Percentiles rank a stretch among this genome's conserved stretches.
phyloP scores from a whole-genome alignment of 1,140 invertebrate species.

The Brachionus calyciflorus region DNA sequence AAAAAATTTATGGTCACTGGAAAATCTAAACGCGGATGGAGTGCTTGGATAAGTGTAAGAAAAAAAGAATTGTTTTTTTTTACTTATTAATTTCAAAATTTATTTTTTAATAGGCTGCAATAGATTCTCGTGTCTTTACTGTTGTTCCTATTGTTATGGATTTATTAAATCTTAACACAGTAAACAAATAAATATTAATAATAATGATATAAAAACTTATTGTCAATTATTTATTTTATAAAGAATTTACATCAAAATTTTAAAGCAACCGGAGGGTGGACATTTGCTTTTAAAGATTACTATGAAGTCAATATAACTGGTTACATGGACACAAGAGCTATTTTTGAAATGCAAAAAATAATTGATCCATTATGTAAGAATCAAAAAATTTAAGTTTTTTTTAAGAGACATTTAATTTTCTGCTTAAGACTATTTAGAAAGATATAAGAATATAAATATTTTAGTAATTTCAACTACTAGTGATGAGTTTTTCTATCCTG shows the following conservation, averaged over 20 bases:
- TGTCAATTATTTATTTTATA: background rate
- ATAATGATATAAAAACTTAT: too few relatives aligned
- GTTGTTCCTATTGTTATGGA: slow-evolving; percentile 49
- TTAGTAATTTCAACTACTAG: slow-evolving; percentile 52
- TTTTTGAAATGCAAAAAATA: slow-evolving; percentile 34
- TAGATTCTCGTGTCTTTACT: slow-evolving; percentile 27
- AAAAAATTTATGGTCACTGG: slow-evolving; percentile 29
- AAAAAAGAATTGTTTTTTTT: background rate
- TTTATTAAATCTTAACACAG: slow-evolving; percentile 53
- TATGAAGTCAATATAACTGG: slow-evolving; percentile 28
- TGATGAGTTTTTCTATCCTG: slow-evolving; percentile 57
- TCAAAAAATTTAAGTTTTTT: background rate
- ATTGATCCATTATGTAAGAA: slow-evolving; percentile 16
- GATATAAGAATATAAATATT: slow-evolving; percentile 52
- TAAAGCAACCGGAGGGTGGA: slow-evolving; percentile 34
- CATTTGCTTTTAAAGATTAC: slow-evolving; percentile 43
- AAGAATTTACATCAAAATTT: slow-evolving; percentile 38
- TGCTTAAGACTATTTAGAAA: slow-evolving; percentile 47
- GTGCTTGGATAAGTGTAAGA: background rate
- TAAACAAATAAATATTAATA: slow-evolving; percentile 49
- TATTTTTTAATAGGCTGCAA: slow-evolving; percentile 14
- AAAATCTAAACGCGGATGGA: slow-evolving; percentile 43
- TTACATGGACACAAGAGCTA: background rate
- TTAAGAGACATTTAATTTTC: background rate
- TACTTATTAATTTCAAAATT: background rate